These are phyloP conservation scores for Hydropsyche betteni DNA, from an alignment of 2,888 invertebrate species.

Conservation along the genomic window DNA sequence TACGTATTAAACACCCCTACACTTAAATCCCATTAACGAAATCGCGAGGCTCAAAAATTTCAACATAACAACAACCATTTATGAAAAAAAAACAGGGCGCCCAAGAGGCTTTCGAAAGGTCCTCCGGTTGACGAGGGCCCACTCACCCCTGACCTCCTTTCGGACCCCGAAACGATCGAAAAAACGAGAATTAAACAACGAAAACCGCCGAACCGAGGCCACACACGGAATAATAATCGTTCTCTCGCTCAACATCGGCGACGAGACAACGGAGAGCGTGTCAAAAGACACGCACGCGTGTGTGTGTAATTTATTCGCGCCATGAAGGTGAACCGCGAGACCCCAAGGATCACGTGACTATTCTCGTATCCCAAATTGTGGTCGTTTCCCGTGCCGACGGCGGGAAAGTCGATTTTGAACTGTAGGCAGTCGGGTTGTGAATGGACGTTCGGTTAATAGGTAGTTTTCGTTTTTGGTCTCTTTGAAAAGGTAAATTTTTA, in stretches of 20 bases:
- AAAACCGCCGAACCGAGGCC: slow-evolving; percentile 16
- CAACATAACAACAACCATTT: too few species aligned
- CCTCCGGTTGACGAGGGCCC: slow-evolving; percentile 1
- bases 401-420: too few species aligned
- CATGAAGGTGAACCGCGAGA: slow-evolving; percentile 8
- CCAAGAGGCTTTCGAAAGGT: neutral
- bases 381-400: too few species aligned
- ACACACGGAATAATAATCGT: neutral
- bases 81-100: too few species aligned
- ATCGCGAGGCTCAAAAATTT: too few species aligned
- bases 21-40: too few species aligned
- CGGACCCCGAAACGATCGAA: neutral
- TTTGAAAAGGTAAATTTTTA: too few species aligned
- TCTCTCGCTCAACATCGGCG: neutral
- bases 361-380: neutral
- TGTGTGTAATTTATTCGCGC: slow-evolving; percentile 23
- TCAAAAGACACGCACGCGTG: slow-evolving; percentile 21
- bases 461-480: too few species aligned
- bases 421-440: too few species aligned
- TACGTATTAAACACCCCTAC: too few species aligned
- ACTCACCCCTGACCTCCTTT: slow-evolving; percentile 48
- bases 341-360: neutral
- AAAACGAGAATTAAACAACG: slow-evolving; percentile 14
- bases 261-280: slow-evolving; percentile 14
- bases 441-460: too few species aligned